Evolutionary conservation across 2,797 vertebrate species (phyloP).

Genomic region (Cirrhinus mrigala): DNA sequence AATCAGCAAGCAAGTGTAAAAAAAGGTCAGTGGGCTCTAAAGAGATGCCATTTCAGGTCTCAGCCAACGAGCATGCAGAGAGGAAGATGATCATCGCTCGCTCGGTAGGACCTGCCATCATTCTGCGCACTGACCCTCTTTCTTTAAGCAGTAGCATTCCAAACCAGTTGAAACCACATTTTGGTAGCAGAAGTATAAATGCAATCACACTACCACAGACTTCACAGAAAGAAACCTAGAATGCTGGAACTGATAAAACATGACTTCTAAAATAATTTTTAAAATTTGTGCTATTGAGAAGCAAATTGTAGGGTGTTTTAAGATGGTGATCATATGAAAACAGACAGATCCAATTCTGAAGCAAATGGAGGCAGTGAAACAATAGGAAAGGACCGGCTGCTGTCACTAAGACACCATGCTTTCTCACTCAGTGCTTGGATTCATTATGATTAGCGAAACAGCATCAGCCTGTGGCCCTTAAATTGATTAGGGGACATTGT

Average conservation of each 20-base stretch:
- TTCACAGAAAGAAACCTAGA: slow-evolving; percentile 11
- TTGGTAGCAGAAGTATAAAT: neutral
- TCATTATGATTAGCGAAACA: slow-evolving; percentile 28
- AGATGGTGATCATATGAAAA: slow-evolving; percentile 38
- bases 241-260: slow-evolving; percentile 24
- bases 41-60: slow-evolving; percentile 42
- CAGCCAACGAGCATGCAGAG: slow-evolving; percentile 26
- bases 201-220: neutral
- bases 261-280: slow-evolving; percentile 32
- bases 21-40: slow-evolving; percentile 56
- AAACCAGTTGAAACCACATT: neutral
- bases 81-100: slow-evolving; percentile 46
- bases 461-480: slow-evolving; percentile 20
- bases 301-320: slow-evolving; percentile 22
- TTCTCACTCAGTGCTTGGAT: slow-evolving; percentile 21
- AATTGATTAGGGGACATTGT: slow-evolving; percentile 42
- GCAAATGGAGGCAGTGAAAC: slow-evolving; percentile 33
- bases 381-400: slow-evolving; percentile 19
- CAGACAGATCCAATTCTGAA: slow-evolving; percentile 44
- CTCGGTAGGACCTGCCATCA: slow-evolving; percentile 29
- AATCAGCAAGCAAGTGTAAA: slow-evolving; percentile 43
- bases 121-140: slow-evolving; percentile 44
- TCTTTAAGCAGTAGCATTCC: slow-evolving; percentile 22
- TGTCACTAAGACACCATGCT: slow-evolving; percentile 1
- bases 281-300: slow-evolving; percentile 18